phyloP scores from a whole-genome alignment of 2,888 invertebrate species.

The Dysmachus trigonus region DNA sequence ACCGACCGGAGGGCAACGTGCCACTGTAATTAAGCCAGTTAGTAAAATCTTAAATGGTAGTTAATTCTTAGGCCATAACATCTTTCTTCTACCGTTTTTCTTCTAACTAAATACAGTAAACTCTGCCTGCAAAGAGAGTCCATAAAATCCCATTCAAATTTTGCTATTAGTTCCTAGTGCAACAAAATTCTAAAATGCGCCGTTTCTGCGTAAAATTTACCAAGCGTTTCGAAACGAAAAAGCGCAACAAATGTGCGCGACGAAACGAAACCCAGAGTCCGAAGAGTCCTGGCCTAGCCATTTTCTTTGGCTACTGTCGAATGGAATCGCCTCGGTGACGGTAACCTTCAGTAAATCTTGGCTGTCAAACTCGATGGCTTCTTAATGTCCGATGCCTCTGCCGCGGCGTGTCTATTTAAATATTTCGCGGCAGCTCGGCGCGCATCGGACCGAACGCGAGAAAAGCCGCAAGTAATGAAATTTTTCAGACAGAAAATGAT shows the following conservation, averaged over 20 bases:
- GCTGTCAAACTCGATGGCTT: conserved; percentile 24
- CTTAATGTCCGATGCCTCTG: conserved; percentile 16
- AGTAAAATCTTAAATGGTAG: neutral
- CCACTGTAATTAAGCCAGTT: neutral
- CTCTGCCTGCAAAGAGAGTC: neutral
- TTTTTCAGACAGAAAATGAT: conserved; percentile 39
- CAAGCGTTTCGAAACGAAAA: neutral
- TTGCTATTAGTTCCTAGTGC: neutral
- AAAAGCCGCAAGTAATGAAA: conserved; percentile 36
- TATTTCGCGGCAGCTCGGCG: neutral
- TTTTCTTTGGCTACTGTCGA: neutral
- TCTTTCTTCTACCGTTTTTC: neutral
- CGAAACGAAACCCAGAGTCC: neutral
- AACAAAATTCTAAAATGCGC: neutral
- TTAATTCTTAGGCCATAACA: neutral
- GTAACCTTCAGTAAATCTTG: conserved; percentile 24
- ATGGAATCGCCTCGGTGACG: neutral
- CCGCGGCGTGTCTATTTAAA: conserved; percentile 16
- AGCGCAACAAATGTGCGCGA: neutral
- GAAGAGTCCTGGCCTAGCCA: neutral
- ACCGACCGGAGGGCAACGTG: neutral
- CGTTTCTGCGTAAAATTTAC: neutral
- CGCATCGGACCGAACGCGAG: neutral
- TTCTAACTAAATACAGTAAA: neutral
- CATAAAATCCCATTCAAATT: neutral